Conservation (phyloP, 2,113 vertebrate species). For the Elaphurus davidianus region DNA sequence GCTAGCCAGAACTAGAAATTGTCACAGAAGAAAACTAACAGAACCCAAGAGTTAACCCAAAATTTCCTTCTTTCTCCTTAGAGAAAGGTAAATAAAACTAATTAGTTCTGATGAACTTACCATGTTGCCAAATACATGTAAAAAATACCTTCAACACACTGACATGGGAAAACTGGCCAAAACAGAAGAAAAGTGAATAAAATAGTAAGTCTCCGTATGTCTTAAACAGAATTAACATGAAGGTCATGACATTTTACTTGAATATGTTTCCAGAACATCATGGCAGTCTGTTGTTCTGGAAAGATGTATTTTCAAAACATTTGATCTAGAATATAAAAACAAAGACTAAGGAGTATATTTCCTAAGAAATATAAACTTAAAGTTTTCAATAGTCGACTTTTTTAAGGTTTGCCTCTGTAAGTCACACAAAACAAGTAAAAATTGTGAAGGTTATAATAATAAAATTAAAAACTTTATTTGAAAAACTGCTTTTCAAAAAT, state of each 20-base stretch:
- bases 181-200: background rate
- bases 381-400: background rate
- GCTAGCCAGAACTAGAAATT: background rate
- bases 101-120: background rate
- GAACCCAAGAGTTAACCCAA: background rate
- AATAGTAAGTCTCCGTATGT: background rate
- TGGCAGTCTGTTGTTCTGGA: background rate
- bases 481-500: background rate
- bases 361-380: background rate
- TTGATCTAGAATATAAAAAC: slow-evolving; percentile 18
- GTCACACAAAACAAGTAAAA: background rate
- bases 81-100: background rate
- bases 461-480: background rate
- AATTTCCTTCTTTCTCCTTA: background rate
- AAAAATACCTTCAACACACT: background rate
- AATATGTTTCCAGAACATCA: background rate
- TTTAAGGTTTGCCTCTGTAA: background rate
- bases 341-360: background rate
- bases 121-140: background rate
- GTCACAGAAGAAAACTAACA: slow-evolving; percentile 17
- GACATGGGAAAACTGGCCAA: background rate
- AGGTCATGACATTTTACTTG: background rate
- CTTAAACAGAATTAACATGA: slow-evolving; percentile 13
- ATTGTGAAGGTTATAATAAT: background rate
- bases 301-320: slow-evolving; percentile 43